phyloP scores from a whole-genome alignment of 1,140 invertebrate species.

The Steinernema feltiae region DNA sequence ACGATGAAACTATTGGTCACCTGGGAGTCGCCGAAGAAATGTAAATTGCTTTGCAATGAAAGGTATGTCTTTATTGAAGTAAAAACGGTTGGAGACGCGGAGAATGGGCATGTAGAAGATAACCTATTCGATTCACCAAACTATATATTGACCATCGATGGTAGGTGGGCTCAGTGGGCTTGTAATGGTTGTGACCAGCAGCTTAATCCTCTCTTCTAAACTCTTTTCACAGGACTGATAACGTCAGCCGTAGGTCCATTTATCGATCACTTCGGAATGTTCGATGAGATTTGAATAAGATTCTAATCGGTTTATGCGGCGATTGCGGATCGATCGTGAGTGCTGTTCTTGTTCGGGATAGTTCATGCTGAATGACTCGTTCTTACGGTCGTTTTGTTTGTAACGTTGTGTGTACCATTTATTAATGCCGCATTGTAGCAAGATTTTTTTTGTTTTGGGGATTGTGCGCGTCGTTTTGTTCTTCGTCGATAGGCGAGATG shows the following conservation, averaged over 20 bases:
- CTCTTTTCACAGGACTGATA: no score
- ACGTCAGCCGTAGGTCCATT: not conserved
- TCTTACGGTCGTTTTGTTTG: not conserved
- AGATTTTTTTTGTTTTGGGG: not conserved
- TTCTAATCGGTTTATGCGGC: slow-evolving; percentile 15
- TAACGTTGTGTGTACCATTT: not conserved
- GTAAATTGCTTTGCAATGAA: no score
- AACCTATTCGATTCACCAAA: no score
- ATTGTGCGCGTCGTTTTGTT: not conserved
- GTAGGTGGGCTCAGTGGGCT: no score
- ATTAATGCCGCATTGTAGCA: not conserved
- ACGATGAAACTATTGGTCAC: no score
- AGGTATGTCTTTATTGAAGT: no score
- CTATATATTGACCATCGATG: no score
- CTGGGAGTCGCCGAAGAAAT: no score
- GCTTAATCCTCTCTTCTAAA: no score
- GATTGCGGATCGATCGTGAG: not conserved
- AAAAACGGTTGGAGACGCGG: no score
- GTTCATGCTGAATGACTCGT: not conserved
- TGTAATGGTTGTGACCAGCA: no score
- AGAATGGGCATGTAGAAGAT: no score
- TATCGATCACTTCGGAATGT: not conserved
- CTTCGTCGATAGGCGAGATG: not conserved
- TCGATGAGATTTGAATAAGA: not conserved
- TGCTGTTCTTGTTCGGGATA: not conserved